phyloP scores from a whole-genome alignment of 2,888 invertebrate species.

The Dryobotodes eremita region DNA sequence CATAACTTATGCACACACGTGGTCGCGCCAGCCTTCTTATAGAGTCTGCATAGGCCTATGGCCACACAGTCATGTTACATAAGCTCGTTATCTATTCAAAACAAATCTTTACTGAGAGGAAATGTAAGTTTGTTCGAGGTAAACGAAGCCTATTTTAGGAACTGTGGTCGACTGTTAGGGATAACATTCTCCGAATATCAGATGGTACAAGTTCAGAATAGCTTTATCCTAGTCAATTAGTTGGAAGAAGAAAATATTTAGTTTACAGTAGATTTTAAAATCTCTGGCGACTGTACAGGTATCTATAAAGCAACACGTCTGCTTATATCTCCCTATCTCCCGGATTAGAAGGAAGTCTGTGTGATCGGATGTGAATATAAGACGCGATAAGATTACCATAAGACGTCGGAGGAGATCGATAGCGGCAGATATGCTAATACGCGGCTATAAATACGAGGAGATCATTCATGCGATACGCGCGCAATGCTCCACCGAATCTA shows the following conservation, averaged over 20 bases:
- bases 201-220: slow-evolving; percentile 1
- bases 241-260: neutral
- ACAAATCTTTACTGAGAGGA: slow-evolving; percentile 9
- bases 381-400: slow-evolving; percentile 58
- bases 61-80: too few species aligned
- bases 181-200: neutral
- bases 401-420: slow-evolving; percentile 46
- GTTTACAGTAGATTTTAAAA: neutral
- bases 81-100: neutral
- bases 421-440: slow-evolving; percentile 42
- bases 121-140: slow-evolving; percentile 3
- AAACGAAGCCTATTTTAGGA: slow-evolving; percentile 4
- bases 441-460: slow-evolving; percentile 32
- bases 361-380: slow-evolving; percentile 50
- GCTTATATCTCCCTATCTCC: slow-evolving; percentile 28
- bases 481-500: slow-evolving; percentile 10
- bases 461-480: slow-evolving; percentile 43
- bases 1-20: too few species aligned
- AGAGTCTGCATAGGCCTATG: neutral
- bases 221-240: neutral
- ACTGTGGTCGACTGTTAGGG: neutral
- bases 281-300: neutral
- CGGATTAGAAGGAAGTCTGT: slow-evolving; percentile 50
- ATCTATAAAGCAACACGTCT: slow-evolving; percentile 24
- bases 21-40: too few species aligned